phyloP scores from a whole-genome alignment of 2,797 vertebrate genomes.

The Oreochromis mossambicus region DNA sequence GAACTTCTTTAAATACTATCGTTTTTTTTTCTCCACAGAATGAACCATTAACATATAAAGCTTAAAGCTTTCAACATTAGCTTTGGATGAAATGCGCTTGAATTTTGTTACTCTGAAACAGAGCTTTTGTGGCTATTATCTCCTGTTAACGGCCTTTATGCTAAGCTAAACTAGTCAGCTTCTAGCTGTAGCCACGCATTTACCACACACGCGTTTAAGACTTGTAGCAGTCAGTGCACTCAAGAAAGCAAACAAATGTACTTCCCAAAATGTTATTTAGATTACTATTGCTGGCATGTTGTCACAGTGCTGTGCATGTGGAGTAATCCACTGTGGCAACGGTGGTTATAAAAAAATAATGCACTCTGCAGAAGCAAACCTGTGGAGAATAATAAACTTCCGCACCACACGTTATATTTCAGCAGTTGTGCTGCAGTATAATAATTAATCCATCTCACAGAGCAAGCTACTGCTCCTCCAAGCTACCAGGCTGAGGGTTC shows the following conservation, averaged over 20 bases:
- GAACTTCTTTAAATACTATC: not conserved
- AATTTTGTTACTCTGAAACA: not conserved
- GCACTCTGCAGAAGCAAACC: constrained; percentile 18
- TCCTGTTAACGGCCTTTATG: not conserved
- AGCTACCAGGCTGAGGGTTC: constrained; percentile 75
- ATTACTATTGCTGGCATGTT: not conserved
- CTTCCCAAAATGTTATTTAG: not conserved
- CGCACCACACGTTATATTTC: not conserved
- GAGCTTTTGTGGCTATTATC: not conserved
- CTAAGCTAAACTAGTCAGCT: not conserved
- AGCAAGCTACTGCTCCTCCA: not conserved
- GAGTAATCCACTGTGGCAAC: not conserved
- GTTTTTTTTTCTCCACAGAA: not conserved
- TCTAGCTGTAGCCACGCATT: not conserved
- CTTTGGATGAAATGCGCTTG: not conserved
- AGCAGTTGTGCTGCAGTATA: not conserved
- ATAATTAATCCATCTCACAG: not conserved
- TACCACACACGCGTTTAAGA: not conserved
- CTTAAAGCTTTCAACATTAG: not conserved
- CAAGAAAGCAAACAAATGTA: not conserved
- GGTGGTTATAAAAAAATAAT: not conserved
- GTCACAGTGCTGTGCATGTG: not conserved
- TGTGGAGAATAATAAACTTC: constrained; percentile 5
- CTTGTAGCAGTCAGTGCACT: not conserved
- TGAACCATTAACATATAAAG: not conserved